phyloP scores from a whole-genome alignment of 2,113 vertebrate genomes.

The Gambusia affinis region DNA sequence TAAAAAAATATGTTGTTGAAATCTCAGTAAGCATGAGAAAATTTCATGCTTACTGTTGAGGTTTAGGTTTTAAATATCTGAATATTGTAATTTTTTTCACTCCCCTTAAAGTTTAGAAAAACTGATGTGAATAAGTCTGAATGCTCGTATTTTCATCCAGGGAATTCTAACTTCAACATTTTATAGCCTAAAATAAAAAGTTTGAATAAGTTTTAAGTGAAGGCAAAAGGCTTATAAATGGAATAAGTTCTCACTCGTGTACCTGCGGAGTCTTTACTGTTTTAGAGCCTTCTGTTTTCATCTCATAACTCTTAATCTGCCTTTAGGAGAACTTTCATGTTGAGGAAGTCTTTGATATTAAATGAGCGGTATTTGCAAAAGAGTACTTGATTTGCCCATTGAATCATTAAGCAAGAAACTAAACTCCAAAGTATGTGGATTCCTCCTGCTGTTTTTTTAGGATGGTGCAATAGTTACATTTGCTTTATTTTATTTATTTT shows the following conservation, averaged over 20 bases:
- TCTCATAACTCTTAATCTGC: neutral
- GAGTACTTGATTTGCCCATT: neutral
- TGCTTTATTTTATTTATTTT: no score
- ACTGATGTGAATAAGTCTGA: neutral
- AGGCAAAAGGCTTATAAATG: neutral
- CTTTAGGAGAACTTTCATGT: neutral
- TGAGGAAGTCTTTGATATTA: neutral
- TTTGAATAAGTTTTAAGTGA: neutral
- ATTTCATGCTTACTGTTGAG: neutral
- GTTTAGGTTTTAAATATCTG: neutral
- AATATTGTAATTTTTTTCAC: neutral
- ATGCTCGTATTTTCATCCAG: neutral
- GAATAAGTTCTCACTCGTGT: neutral
- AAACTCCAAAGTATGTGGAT: neutral
- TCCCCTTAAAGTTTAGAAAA: neutral
- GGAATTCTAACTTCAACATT: neutral
- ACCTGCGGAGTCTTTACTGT: neutral
- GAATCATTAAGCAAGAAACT: no score
- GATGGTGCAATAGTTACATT: neutral
- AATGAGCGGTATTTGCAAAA: neutral
- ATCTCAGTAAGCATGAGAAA: neutral
- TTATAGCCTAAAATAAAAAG: neutral
- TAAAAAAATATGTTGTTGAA: neutral
- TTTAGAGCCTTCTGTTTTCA: neutral
- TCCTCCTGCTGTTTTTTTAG: neutral